These are phyloP conservation scores for Charanyca ferruginea DNA, from an alignment of 2,888 invertebrate genomes.

Conservation along the genomic window DNA sequence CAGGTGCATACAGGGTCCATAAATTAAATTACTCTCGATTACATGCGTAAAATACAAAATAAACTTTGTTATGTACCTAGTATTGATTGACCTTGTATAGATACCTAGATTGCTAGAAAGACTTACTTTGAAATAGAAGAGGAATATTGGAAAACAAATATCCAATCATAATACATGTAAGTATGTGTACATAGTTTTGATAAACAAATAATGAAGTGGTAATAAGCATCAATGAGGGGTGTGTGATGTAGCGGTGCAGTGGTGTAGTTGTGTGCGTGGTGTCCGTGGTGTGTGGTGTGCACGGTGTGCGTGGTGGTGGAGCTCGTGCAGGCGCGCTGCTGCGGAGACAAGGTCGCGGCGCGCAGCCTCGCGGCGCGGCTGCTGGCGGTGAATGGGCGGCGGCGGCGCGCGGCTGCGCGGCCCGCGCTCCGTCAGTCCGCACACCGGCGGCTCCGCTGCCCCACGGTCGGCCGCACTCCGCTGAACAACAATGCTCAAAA, in stretches of 20 bases:
- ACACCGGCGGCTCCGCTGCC: slow-evolving; percentile 91
- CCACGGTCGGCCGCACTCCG: slow-evolving; percentile 91
- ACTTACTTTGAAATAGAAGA: not conserved
- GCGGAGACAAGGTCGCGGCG: slow-evolving; percentile 72
- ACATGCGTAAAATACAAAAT: not conserved
- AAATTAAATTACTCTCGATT: slow-evolving; percentile 3
- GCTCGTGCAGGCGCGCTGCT: slow-evolving; percentile 69
- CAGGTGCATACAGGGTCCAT: slow-evolving; percentile 14
- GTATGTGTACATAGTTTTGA: slow-evolving; percentile 7
- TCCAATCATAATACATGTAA: slow-evolving; percentile 4
- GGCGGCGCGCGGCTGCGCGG: slow-evolving; percentile 82
- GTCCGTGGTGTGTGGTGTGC: slow-evolving; percentile 45
- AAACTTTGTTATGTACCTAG: not conserved
- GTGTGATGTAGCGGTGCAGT: slow-evolving; percentile 51
- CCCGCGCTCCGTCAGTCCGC: slow-evolving; percentile 88
- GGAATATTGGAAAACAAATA: slow-evolving; percentile 1
- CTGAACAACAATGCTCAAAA: slow-evolving; percentile 90
- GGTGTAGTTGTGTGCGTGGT: slow-evolving; percentile 35
- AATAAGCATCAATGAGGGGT: slow-evolving; percentile 66
- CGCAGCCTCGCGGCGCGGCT: slow-evolving; percentile 68
- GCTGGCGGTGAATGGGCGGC: slow-evolving; percentile 73
- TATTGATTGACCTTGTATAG: not conserved
- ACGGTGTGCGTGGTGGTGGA: slow-evolving; percentile 65
- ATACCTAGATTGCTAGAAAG: not conserved
- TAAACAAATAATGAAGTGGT: slow-evolving; percentile 40